phyloP scores from a whole-genome alignment of 2,113 vertebrate species.

The Columba livia region DNA sequence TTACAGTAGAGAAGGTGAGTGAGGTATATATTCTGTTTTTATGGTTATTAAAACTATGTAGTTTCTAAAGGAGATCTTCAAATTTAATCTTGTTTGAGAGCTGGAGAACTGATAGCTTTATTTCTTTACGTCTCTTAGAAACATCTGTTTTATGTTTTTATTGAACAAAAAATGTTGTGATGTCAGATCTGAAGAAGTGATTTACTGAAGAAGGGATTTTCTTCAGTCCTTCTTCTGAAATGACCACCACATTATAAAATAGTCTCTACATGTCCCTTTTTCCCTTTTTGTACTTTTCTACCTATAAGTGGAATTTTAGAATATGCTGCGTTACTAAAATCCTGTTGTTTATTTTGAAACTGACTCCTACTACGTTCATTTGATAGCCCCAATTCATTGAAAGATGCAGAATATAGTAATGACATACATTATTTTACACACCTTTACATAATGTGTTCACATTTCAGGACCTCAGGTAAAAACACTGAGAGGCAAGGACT shows the following conservation, averaged over 20 bases:
- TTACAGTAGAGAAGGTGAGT: background rate
- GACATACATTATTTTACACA: background rate
- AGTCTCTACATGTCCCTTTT: background rate
- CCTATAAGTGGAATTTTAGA: background rate
- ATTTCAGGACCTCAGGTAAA: background rate
- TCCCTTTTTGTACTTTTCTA: background rate
- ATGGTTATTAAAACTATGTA: background rate
- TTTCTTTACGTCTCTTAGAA: background rate
- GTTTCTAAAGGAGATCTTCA: background rate
- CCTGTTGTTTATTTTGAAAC: background rate
- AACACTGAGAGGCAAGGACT: background rate
- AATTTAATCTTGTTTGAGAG: background rate
- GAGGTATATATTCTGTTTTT: background rate
- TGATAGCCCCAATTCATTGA: background rate
- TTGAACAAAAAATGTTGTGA: background rate
- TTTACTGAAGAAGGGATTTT: background rate
- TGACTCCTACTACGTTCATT: background rate
- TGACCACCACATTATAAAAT: background rate
- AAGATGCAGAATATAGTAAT: background rate
- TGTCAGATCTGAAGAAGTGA: background rate
- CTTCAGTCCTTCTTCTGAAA: background rate
- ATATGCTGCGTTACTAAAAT: accelerated
- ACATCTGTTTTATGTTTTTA: background rate
- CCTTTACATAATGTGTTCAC: background rate
- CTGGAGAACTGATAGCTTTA: background rate